Evolutionary conservation across 2,113 vertebrate species (phyloP).

Genomic region (Illadopsis cleaveri): DNA sequence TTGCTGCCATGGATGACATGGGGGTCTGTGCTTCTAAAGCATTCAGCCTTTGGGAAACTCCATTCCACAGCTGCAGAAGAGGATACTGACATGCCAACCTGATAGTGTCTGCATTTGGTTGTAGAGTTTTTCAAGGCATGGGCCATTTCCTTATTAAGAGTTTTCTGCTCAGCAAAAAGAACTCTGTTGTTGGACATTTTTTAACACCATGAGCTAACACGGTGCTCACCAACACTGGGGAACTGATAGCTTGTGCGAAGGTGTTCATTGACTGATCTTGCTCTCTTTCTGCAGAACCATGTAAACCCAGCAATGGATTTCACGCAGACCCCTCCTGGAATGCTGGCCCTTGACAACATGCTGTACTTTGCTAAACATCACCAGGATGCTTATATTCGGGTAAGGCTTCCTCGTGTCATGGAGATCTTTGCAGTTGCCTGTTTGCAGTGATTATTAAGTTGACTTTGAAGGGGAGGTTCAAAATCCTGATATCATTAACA

Average conservation of each 20-base stretch:
- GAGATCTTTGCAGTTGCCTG: background rate
- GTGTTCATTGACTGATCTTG: background rate
- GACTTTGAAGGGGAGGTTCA: background rate
- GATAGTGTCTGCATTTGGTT: background rate
- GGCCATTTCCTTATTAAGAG: background rate
- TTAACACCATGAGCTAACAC: background rate
- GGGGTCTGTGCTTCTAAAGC: background rate
- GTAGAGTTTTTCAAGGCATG: background rate
- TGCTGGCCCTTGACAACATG: slow-evolving; percentile 98
- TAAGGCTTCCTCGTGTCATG: slow-evolving; percentile 62
- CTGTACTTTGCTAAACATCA: slow-evolving; percentile 95
- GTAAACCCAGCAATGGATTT: slow-evolving; percentile 99
- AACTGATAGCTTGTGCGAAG: background rate
- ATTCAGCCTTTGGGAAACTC: background rate
- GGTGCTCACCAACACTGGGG: too few species aligned
- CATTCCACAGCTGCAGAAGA: background rate
- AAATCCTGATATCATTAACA: background rate
- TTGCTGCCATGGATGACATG: background rate
- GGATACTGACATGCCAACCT: background rate
- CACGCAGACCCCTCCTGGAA: slow-evolving; percentile 96
- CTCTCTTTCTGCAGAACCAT: slow-evolving; percentile 83
- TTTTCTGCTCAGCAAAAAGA: background rate
- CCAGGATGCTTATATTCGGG: slow-evolving; percentile 95
- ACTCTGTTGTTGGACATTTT: background rate
- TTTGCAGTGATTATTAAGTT: background rate